These are phyloP conservation scores for Microctenopoma stevenorrisi DNA, from an alignment of 2,797 vertebrate genomes.

Conservation along the genomic window DNA sequence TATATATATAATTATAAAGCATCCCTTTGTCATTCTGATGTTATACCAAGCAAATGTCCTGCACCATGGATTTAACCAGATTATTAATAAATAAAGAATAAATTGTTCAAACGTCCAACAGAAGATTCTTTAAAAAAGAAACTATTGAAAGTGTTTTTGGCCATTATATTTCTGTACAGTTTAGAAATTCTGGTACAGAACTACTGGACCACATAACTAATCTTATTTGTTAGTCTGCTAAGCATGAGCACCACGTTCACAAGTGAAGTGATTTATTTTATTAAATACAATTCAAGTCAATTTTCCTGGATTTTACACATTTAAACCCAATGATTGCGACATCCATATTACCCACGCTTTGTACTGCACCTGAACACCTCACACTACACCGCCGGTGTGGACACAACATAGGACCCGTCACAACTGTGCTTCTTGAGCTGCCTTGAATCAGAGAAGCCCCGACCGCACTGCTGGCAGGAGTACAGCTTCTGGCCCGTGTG, in stretches of 20 bases:
- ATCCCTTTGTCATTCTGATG: conserved; percentile 1
- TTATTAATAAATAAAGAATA: not conserved
- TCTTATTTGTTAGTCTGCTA: not conserved
- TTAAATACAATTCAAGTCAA: too few relatives aligned
- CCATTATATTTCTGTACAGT: not conserved
- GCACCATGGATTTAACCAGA: not conserved
- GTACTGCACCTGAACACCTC: not conserved
- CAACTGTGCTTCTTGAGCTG: conserved; percentile 80
- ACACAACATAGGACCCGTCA: conserved; percentile 33
- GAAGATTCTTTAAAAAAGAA: not conserved
- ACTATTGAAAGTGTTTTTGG: not conserved
- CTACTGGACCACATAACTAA: not conserved
- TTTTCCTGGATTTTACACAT: too few relatives aligned
- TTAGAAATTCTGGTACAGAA: not conserved
- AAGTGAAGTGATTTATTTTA: too few relatives aligned
- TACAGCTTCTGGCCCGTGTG: conserved; percentile 83
- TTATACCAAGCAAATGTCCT: not conserved
- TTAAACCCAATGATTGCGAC: too few relatives aligned
- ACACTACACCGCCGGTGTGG: not conserved
- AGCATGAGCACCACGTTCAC: too few relatives aligned
- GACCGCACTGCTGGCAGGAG: conserved; percentile 71
- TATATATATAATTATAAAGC: not conserved
- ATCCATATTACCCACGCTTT: too few relatives aligned
- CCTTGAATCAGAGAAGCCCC: conserved; percentile 71
- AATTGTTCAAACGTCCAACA: not conserved